These are phyloP conservation scores for Ctenopoma kingsleyae DNA, from an alignment of 2,797 vertebrate genomes.

Conservation along the genomic window DNA sequence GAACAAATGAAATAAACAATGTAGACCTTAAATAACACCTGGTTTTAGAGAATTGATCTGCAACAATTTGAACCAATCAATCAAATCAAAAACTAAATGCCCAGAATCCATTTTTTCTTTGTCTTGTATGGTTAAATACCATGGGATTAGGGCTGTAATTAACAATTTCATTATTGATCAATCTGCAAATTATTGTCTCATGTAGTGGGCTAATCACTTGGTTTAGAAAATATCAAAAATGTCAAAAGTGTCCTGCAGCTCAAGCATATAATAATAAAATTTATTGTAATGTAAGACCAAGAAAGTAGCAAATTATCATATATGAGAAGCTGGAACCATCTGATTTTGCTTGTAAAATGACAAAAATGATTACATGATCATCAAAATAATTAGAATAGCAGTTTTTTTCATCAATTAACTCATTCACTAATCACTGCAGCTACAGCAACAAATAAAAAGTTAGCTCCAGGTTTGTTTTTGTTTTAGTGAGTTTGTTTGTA, in stretches of 20 bases:
- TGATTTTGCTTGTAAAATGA: too few species aligned
- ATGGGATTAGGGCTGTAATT: not conserved
- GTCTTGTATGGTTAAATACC: not conserved
- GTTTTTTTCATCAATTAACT: not conserved
- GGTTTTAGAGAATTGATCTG: not conserved
- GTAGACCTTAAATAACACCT: not conserved
- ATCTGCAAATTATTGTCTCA: not conserved
- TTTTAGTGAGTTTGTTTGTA: not conserved
- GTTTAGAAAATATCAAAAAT: not conserved
- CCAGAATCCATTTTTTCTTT: too few species aligned
- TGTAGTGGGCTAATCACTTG: not conserved
- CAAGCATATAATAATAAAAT: not conserved
- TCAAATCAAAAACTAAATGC: not conserved
- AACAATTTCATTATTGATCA: not conserved
- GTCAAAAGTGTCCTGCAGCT: not conserved
- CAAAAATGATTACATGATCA: not conserved
- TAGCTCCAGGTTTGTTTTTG: not conserved
- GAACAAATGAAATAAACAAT: too few species aligned
- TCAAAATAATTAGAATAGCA: not conserved
- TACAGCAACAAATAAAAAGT: not conserved
- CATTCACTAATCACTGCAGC: not conserved
- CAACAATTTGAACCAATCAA: not conserved
- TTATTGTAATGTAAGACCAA: not conserved
- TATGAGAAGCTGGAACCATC: not conserved
- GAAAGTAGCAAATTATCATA: not conserved